These are phyloP conservation scores for Scortum barcoo DNA, from an alignment of 2,113 vertebrate genomes.

Conservation along the genomic window DNA sequence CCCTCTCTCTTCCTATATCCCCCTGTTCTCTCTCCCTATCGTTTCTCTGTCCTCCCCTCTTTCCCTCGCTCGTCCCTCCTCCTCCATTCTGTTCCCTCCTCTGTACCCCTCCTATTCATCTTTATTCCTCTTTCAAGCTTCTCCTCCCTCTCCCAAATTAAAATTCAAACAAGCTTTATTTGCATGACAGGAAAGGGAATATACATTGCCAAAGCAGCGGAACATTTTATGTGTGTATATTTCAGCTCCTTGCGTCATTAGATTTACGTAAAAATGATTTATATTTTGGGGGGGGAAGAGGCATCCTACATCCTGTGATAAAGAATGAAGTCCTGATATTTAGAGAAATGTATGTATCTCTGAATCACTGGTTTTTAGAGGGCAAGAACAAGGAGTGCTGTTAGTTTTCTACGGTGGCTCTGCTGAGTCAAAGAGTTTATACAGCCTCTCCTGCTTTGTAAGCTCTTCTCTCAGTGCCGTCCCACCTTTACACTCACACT, in stretches of 20 bases:
- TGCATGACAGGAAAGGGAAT: constrained; percentile 21
- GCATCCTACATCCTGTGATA: constrained; percentile 1
- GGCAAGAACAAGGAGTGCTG: background rate
- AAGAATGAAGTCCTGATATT: background rate
- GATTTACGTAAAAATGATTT: constrained; percentile 12
- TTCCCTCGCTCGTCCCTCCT: background rate
- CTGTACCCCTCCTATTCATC: constrained; percentile 2
- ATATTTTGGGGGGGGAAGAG: background rate
- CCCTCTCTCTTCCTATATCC: background rate
- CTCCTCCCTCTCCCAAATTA: constrained; percentile 27
- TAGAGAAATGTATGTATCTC: constrained; percentile 5
- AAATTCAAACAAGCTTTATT: constrained; percentile 47
- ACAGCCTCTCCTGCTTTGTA: constrained; percentile 29
- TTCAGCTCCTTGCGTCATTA: constrained; percentile 5
- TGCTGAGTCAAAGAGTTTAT: constrained; percentile 58
- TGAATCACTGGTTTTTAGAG: background rate
- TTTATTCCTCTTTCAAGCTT: constrained; percentile 6
- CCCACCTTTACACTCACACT: constrained; percentile 19
- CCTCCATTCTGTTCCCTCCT: background rate
- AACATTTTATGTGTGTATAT: constrained; percentile 4
- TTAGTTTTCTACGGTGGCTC: constrained; percentile 17
- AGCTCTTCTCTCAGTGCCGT: constrained; percentile 38
- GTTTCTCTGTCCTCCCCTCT: background rate
- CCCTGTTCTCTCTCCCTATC: constrained; percentile 13
- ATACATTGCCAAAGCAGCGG: constrained; percentile 16